Conservation (phyloP, 2,113 vertebrate genomes). For the Alligator mississippiensis region DNA sequence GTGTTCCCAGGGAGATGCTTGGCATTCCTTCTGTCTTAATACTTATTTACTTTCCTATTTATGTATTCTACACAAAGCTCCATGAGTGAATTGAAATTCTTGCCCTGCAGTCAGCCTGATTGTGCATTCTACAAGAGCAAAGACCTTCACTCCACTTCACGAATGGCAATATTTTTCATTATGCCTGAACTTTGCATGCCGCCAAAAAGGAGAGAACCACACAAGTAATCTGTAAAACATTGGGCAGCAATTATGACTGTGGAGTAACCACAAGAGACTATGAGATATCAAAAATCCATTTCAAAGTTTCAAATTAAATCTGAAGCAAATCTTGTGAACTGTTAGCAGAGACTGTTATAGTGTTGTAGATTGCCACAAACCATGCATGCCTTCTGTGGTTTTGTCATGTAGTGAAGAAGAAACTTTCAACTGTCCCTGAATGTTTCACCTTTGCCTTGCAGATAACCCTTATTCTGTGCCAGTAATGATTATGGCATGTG, state of each 20-base stretch:
- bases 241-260: background rate
- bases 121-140: constrained; percentile 68
- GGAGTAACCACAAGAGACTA: background rate
- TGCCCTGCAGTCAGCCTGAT: constrained; percentile 61
- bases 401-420: background rate
- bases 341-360: background rate
- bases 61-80: constrained; percentile 70
- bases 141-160: constrained; percentile 18
- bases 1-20: constrained; percentile 43
- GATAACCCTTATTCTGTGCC: background rate
- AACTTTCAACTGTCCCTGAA: background rate
- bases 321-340: background rate
- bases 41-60: constrained; percentile 54
- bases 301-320: background rate
- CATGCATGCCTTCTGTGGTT: rapidly evolving
- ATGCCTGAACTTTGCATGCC: constrained; percentile 5
- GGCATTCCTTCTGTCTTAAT: constrained; percentile 47
- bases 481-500: background rate
- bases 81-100: constrained; percentile 74
- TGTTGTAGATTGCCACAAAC: background rate
- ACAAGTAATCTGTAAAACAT: background rate
- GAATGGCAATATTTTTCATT: constrained; percentile 46
- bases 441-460: background rate
- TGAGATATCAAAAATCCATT: background rate
- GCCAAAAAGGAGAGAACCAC: constrained; percentile 2